A percentile compares a stretch with the other conserved stretches of the same genome.
Conservation (phyloP, 2,888 invertebrate species). For the Syrphus vitripennis region DNA sequence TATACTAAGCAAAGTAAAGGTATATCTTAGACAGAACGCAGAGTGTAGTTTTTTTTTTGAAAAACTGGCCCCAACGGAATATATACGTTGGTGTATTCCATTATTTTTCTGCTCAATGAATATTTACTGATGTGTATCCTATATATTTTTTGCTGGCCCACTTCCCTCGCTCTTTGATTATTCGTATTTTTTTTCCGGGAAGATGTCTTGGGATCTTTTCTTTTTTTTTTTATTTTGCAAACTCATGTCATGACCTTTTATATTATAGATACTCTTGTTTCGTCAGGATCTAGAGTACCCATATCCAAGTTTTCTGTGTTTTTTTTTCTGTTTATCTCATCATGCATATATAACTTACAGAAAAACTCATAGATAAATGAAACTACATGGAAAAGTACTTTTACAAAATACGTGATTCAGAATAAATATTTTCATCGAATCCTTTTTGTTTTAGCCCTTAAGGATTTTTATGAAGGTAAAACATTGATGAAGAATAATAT, state of each 20-base stretch:
- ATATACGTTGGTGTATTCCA: conserved; percentile 40
- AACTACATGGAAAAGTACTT: conserved; percentile 72
- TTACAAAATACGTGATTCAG: conserved; percentile 71
- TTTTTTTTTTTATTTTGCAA: conserved; percentile 52
- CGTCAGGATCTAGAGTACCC: conserved; percentile 5
- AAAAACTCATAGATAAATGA: conserved; percentile 70
- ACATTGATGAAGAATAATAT: conserved; percentile 22
- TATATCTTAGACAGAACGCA: conserved; percentile 42
- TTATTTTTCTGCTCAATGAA: conserved; percentile 72
- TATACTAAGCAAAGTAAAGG: conserved; percentile 43
- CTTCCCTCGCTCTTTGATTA: conserved; percentile 37
- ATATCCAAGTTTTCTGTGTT: conserved; percentile 6
- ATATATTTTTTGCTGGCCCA: conserved; percentile 33
- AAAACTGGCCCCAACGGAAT: conserved; percentile 70
- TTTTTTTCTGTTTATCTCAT: conserved; percentile 50
- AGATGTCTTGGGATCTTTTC: conserved; percentile 50
- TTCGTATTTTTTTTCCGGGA: conserved; percentile 35
- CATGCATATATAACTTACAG: conserved; percentile 61
- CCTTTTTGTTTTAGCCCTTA: conserved; percentile 28
- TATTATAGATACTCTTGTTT: conserved; percentile 24
- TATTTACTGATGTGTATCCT: conserved; percentile 71
- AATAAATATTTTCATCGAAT: conserved; percentile 69
- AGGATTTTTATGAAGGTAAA: conserved; percentile 28
- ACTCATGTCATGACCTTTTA: conserved; percentile 67
- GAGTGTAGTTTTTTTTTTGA: conserved; percentile 31